Evolutionary conservation across 2,113 vertebrate species (phyloP), one percentile per base, ranked within the genome.

Genomic region (Crypturellus undulatus): DNA sequence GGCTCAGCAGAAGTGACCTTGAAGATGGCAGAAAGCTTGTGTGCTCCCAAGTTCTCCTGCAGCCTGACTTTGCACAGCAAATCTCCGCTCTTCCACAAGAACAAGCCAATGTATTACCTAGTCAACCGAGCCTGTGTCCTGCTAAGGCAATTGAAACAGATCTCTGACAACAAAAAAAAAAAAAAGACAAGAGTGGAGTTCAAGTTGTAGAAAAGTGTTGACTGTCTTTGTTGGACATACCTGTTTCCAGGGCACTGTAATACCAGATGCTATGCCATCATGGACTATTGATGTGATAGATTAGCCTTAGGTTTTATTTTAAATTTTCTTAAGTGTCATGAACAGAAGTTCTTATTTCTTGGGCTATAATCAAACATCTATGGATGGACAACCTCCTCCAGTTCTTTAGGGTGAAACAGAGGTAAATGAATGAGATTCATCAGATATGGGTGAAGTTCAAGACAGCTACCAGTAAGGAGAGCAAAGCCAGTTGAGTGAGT

Each of bases 401-500:
- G 18, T 30, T 38, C 40, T 18, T 9, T 32, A 6, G 38, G 38
- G 38, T 38, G 38, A 38, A 38, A 9, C 10, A 7, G 14, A 9
- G 63, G 3, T 54, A 25, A 12, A 10, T 42, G 43, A 65, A 30
- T 18, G 1, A 2, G 20, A 24, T 12, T 79, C 28, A 47, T 5
- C 56, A 0, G 1, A 2, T 17, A 5, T 34, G 22, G 36, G 22
- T 28, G 24, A 32, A 9, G 10, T 10, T 28, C 36, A 14, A 58
- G 56, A 54, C 14, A 36, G 17, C 45, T 54, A 15, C 1, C 8
- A 32, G 10, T 8, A 42, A 34, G 8, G 34, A 56, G 16, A 67
- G 22, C 0, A 2, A 49, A 71, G 0, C 1, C 38, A n/a, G 22
- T 9, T 68, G 22, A 45, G 30, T 22, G 67, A 67, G 4, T 1